Evolutionary conservation across 2,113 vertebrate genomes (phyloP).

Genomic region (Epinephelus cyanopodus): DNA sequence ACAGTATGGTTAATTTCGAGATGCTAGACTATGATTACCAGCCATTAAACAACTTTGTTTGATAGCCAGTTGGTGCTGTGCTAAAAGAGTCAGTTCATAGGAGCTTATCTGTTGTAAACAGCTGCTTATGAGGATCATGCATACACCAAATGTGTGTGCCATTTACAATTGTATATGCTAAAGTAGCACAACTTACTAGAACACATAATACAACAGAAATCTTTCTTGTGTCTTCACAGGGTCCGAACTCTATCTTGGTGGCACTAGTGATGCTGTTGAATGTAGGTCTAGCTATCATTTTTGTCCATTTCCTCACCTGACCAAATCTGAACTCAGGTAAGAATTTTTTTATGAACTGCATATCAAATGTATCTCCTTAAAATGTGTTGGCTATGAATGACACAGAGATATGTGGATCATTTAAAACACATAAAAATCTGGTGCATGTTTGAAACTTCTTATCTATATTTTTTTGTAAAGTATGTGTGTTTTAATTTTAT

Average conservation of each 20-base stretch:
- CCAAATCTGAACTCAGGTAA: slow-evolving; percentile 91
- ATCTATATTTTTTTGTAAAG: not conserved
- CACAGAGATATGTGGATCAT: not conserved
- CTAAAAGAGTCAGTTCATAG: not conserved
- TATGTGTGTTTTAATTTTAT: not conserved
- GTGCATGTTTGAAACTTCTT: not conserved
- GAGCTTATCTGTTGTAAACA: not conserved
- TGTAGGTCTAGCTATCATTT: slow-evolving; percentile 97
- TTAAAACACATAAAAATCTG: not conserved
- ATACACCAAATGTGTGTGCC: too few relatives aligned
- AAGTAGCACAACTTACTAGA: not conserved
- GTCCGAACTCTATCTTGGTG: slow-evolving; percentile 96
- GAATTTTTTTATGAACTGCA: slow-evolving; percentile 23
- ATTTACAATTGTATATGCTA: too few relatives aligned
- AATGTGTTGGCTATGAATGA: not conserved
- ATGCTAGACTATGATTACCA: not conserved
- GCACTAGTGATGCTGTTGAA: slow-evolving; percentile 97
- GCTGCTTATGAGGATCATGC: not conserved
- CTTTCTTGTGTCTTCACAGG: slow-evolving; percentile 84
- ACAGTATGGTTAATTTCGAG: not conserved
- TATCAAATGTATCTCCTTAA: not conserved
- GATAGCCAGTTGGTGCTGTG: not conserved
- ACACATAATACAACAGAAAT: not conserved
- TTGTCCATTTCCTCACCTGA: slow-evolving; percentile 99
- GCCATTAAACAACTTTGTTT: not conserved